Evolutionary conservation across 1,140 invertebrate genomes (phyloP).

Genomic region (Drosophila nigrodunni): DNA sequence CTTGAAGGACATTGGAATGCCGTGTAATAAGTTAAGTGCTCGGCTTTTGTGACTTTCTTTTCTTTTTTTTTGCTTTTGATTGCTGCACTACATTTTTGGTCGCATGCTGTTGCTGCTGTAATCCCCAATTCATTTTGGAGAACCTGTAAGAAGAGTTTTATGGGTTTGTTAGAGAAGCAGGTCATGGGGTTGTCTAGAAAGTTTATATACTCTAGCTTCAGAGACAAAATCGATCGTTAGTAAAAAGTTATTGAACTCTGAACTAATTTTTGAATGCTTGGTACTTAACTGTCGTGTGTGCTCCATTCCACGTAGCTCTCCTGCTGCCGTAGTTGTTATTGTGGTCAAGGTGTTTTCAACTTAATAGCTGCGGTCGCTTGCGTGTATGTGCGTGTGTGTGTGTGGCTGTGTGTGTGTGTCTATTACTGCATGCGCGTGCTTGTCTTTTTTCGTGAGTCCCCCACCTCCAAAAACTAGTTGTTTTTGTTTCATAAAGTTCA

Average conservation of each 20-base stretch:
- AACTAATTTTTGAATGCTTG: too few species aligned
- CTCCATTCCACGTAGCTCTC: neutral
- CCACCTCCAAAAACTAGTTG: neutral
- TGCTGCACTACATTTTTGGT: slow-evolving; percentile 28
- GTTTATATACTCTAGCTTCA: too few species aligned
- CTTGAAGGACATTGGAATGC: slow-evolving; percentile 60
- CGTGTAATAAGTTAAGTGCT: slow-evolving; percentile 82
- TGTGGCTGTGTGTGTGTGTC: slow-evolving; percentile 34
- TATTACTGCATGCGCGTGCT: slow-evolving; percentile 69
- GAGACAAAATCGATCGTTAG: too few species aligned
- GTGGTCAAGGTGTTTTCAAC: slow-evolving; percentile 68
- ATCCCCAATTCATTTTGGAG: neutral
- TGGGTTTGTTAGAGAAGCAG: too few species aligned
- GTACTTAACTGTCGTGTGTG: too few species aligned
- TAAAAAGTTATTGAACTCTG: too few species aligned
- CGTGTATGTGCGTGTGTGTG: slow-evolving; percentile 32
- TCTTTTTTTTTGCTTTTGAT: neutral
- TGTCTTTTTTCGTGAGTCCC: slow-evolving; percentile 66
- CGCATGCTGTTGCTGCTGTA: slow-evolving; percentile 37
- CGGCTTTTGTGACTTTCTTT: slow-evolving; percentile 59
- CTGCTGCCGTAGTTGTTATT: slow-evolving; percentile 23
- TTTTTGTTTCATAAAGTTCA: slow-evolving; percentile 72
- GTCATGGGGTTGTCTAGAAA: too few species aligned
- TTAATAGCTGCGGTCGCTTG: slow-evolving; percentile 55
- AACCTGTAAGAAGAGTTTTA: too few species aligned